Conservation (phyloP, 2,888 invertebrate species). For the Himalopsyche tibetana region DNA sequence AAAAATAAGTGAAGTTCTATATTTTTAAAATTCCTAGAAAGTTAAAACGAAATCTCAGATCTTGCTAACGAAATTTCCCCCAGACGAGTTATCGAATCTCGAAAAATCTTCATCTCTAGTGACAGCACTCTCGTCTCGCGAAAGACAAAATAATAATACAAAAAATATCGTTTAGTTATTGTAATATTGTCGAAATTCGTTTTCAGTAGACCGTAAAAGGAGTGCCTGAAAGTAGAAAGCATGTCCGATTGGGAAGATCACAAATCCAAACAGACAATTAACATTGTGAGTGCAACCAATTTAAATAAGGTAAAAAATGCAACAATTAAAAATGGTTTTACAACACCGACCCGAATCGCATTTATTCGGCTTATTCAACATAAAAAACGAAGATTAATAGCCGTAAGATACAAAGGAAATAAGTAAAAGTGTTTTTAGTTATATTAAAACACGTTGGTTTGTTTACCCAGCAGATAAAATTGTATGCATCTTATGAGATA, state of each 20-base stretch:
- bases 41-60: no score
- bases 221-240: constrained; percentile 24
- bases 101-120: background rate
- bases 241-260: constrained; percentile 8
- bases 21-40: no score
- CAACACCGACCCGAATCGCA: background rate
- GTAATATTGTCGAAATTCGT: background rate
- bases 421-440: no score
- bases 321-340: constrained; percentile 20
- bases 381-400: no score
- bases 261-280: background rate
- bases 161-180: background rate
- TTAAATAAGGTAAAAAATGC: constrained; percentile 22
- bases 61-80: no score
- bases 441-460: no score
- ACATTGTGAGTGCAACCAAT: background rate
- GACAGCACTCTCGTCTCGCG: background rate
- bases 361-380: background rate
- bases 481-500: no score
- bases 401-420: no score
- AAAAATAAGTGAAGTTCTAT: no score
- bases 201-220: constrained; percentile 9
- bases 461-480: no score
- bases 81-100: no score
- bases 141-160: background rate